These are phyloP conservation scores for Ectropis grisescens DNA, from an alignment of 1,140 invertebrate species.

Conservation along the genomic window DNA sequence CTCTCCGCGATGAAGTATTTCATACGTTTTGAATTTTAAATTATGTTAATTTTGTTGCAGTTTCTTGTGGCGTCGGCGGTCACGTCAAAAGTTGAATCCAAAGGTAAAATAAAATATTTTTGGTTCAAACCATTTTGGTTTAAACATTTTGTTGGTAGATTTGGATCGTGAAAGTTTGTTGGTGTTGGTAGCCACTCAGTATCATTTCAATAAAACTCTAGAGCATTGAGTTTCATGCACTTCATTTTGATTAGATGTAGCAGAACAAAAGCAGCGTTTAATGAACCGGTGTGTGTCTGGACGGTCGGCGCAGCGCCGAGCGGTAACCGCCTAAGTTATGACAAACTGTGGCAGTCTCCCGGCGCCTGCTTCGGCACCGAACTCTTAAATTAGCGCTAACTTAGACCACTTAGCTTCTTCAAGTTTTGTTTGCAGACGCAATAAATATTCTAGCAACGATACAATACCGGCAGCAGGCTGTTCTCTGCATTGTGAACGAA, in stretches of 20 bases:
- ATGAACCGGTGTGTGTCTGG: constrained; percentile 22
- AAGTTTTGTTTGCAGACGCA: constrained; percentile 56
- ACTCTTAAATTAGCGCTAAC: constrained; percentile 63
- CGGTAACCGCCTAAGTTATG: constrained; percentile 43
- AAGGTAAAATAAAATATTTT: no score
- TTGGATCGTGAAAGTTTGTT: no score
- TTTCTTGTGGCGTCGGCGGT: constrained; percentile 12
- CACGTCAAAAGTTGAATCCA: constrained; percentile 10
- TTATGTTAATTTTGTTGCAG: constrained; percentile 36
- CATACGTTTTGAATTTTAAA: constrained; percentile 48
- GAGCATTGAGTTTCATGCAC: no score
- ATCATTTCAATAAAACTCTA: no score
- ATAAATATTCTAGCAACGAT: constrained; percentile 51
- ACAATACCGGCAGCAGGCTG: constrained; percentile 26
- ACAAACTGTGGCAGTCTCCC: constrained; percentile 32
- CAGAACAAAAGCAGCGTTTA: constrained; percentile 32
- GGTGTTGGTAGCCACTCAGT: no score
- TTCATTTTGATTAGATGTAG: no score
- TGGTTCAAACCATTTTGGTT: no score
- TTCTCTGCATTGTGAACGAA: constrained; percentile 27
- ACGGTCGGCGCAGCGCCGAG: constrained; percentile 12
- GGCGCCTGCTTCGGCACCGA: constrained; percentile 24
- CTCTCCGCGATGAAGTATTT: constrained; percentile 37
- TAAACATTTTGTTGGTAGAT: no score
- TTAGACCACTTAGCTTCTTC: constrained; percentile 56